Percentiles rank a stretch among this genome's conserved stretches.
Conservation (phyloP, 1,140 invertebrate genomes). For the Atta cephalotes region DNA sequence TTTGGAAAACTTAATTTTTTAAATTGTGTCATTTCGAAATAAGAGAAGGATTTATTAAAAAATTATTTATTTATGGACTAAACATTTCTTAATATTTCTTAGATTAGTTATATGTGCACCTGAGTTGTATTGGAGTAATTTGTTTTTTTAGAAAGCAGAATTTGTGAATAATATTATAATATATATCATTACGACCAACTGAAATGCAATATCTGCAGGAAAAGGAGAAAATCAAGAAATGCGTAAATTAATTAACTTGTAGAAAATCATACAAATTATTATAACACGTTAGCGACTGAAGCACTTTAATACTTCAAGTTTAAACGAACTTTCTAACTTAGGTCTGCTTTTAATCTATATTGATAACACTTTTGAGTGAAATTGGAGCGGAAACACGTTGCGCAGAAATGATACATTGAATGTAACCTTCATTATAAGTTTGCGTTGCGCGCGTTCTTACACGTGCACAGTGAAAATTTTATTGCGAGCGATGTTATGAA, state of each 20-base stretch:
- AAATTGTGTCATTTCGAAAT: no score
- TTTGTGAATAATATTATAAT: not conserved
- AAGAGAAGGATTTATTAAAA: not conserved
- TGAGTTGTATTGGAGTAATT: not conserved
- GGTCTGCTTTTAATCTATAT: conserved; percentile 32
- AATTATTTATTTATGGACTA: not conserved
- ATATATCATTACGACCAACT: not conserved
- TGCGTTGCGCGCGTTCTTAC: conserved; percentile 30
- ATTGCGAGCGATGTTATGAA: conserved; percentile 1
- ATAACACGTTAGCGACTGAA: conserved; percentile 10
- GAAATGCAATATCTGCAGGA: not conserved
- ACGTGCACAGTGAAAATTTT: conserved; percentile 30
- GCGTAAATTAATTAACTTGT: conserved; percentile 21
- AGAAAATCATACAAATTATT: conserved; percentile 28
- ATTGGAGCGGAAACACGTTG: conserved; percentile 10
- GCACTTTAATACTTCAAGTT: conserved; percentile 1
- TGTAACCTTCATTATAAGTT: conserved; percentile 33
- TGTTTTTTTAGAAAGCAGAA: not conserved
- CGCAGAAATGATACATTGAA: conserved; percentile 16
- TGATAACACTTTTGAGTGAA: conserved; percentile 33
- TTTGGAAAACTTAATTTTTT: no score
- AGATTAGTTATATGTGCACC: not conserved
- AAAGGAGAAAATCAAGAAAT: not conserved
- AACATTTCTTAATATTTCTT: not conserved
- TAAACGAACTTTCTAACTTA: conserved; percentile 34